Evolutionary conservation across 2,113 vertebrate species (phyloP).

Genomic region (Eulacestoma nigropectus): DNA sequence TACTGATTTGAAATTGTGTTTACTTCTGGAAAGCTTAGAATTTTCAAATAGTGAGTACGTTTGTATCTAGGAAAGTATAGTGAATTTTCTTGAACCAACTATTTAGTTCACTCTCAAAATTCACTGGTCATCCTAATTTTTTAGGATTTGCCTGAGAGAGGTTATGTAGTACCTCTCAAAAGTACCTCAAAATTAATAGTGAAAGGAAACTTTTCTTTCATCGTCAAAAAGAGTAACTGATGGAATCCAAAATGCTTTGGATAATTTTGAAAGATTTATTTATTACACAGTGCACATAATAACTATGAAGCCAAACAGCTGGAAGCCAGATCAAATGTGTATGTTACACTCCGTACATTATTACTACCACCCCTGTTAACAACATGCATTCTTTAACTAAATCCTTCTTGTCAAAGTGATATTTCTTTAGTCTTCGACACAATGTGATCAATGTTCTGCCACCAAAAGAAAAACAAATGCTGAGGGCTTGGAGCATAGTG

Average conservation of each 20-base stretch:
- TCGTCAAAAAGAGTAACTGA: neutral
- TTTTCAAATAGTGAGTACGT: neutral
- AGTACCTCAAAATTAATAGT: neutral
- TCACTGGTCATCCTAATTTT: neutral
- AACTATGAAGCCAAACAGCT: constrained; percentile 21
- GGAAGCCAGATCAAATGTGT: neutral
- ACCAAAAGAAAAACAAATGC: neutral
- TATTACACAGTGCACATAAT: neutral
- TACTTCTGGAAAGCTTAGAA: neutral
- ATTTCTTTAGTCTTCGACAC: constrained; percentile 2
- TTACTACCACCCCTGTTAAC: constrained; percentile 18
- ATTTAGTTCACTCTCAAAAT: neutral
- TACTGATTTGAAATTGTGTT: neutral
- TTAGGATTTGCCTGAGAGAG: neutral
- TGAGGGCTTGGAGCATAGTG: neutral
- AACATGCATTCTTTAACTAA: neutral
- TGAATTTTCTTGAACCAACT: neutral
- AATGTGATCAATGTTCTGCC: neutral
- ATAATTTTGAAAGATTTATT: neutral
- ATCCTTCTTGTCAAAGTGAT: neutral
- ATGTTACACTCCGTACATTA: neutral
- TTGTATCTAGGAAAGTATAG: neutral
- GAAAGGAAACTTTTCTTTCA: neutral
- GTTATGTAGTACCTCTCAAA: neutral
- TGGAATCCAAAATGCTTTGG: neutral